Evolutionary conservation across 2,888 invertebrate genomes (phyloP), one percentile per base, ranked within the genome.

Genomic region (Rotaria macrura): DNA sequence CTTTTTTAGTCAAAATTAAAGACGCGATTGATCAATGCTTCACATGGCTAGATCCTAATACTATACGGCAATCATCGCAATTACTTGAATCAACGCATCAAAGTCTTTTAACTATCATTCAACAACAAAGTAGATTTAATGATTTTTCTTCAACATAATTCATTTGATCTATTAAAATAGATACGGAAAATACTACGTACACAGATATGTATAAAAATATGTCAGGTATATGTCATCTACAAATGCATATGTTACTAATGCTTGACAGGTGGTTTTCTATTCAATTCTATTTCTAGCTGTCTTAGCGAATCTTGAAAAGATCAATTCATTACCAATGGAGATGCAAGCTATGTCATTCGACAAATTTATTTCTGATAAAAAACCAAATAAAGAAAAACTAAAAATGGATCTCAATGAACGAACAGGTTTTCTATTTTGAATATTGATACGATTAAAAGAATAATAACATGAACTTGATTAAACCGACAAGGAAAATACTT

Each of bases 201-300:
- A 79, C 79, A 14, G 43, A 40, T 43, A 43, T 79, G 43, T 79
- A 79, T 79, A 79, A 79, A 79, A 79, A 79, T 79, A 43, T 79
- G 43, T 79, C 79, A 43, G 79, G 79, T 79, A 79, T 40, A 17
- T 14, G 47, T 1, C 47, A 47, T 14, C 4, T 40, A 23, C 34
- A 40, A n/a, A n/a, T n/a, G n/a, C n/a, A 25, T 14, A 79, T 43
- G 25, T 38, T 9, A 38, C 9, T 38, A 25, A 25, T 43, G 40
- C 9, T 40, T 38, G 23, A 74, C 20, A 40, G 12, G 7, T 74
- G n/a, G n/a, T 40, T 0, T 74, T 12, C 2, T 47, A 14, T 1
- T 23, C 10, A n/a, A 65, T 10, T 9, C 14, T 25, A 25, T 65
- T 65, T 79, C 20, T 25, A 43, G 40, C 43, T 43, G 79, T 79